phyloP scores from a whole-genome alignment of 2,797 vertebrate species.

The Alcedo quadribrachys region DNA sequence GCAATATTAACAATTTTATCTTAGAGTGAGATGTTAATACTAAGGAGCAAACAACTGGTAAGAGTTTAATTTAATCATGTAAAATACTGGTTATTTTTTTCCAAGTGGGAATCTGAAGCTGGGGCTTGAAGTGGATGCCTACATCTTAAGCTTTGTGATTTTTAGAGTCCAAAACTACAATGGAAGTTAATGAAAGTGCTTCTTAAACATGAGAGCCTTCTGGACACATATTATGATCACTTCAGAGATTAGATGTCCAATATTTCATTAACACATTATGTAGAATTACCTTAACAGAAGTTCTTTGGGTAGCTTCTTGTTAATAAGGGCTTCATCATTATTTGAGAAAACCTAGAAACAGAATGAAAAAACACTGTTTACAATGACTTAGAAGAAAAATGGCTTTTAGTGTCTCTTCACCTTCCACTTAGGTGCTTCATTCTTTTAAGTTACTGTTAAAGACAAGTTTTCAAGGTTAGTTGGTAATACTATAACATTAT shows the following conservation, averaged over 20 bases:
- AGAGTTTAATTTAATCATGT: background rate
- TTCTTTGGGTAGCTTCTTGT: slow-evolving; percentile 98
- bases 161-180: background rate
- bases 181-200: background rate
- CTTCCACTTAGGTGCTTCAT: background rate
- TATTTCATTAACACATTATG: background rate
- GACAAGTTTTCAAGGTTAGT: background rate
- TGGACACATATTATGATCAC: background rate
- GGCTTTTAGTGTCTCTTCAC: background rate
- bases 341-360: slow-evolving; percentile 90
- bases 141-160: background rate
- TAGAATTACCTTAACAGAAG: slow-evolving; percentile 91
- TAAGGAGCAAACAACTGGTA: background rate
- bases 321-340: slow-evolving; percentile 95
- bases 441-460: background rate
- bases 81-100: background rate
- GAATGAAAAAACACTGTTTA: background rate
- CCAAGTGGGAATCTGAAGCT: background rate
- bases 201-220: background rate
- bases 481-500: background rate
- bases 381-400: background rate
- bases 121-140: background rate
- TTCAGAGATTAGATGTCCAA: background rate
- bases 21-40: background rate
- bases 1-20: background rate